These are phyloP conservation scores for Malacoraja senta DNA, from an alignment of 2,797 vertebrate species.

Conservation along the genomic window DNA sequence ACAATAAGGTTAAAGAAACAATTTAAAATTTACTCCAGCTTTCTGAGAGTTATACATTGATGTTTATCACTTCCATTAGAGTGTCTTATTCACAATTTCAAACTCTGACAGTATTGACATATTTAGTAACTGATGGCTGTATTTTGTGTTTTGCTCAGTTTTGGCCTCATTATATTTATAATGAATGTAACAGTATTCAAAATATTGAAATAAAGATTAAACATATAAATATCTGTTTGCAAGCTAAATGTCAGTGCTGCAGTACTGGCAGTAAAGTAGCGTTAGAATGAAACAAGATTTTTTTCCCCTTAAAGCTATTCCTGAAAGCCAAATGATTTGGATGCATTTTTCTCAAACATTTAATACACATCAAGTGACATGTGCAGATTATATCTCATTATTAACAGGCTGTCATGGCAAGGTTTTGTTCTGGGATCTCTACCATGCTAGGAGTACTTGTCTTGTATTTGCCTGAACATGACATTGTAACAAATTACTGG, in stretches of 20 bases:
- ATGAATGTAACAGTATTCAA: neutral
- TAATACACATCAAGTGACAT: neutral
- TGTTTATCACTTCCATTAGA: neutral
- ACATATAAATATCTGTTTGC: neutral
- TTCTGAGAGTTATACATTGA: neutral
- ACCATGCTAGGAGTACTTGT: neutral
- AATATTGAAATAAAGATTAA: conserved; percentile 3
- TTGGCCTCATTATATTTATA: neutral
- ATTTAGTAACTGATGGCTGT: neutral
- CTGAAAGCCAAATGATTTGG: neutral
- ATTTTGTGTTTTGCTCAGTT: neutral
- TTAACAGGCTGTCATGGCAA: neutral
- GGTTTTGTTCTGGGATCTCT: neutral
- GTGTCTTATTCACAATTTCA: neutral
- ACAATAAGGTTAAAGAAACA: neutral
- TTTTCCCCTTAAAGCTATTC: neutral
- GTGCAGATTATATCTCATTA: conserved; percentile 13
- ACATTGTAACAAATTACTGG: neutral
- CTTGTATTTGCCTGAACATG: neutral
- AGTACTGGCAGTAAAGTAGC: neutral
- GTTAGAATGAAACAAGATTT: neutral
- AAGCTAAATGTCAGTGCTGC: neutral
- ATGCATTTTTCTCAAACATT: conserved; percentile 3
- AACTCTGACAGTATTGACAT: neutral
- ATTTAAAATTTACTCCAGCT: neutral